phyloP scores from a whole-genome alignment of 2,797 vertebrate genomes.

The Darevskia mixta region DNA sequence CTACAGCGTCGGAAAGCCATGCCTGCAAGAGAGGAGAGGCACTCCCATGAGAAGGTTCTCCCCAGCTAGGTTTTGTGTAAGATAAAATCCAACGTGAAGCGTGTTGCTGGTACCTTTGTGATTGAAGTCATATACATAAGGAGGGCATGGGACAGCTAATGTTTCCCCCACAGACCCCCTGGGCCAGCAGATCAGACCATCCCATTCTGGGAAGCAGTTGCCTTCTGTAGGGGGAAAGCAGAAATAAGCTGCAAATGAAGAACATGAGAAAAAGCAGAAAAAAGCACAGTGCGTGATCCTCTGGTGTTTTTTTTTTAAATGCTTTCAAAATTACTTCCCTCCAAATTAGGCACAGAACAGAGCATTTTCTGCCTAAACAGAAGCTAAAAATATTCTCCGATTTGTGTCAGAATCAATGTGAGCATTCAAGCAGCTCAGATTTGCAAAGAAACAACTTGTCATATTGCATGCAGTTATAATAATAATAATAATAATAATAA shows the following conservation, averaged over 20 bases:
- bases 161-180: conserved; percentile 83
- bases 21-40: conserved; percentile 61
- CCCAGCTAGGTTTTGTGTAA: background rate
- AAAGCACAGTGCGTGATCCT: background rate
- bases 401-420: background rate
- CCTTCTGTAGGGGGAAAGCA: conserved; percentile 77
- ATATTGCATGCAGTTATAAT: background rate
- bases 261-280: background rate
- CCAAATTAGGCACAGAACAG: background rate
- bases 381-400: background rate
- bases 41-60: background rate
- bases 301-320: too few species aligned
- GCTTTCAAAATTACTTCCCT: background rate
- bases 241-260: conserved; percentile 27
- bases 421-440: background rate
- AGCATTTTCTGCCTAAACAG: background rate
- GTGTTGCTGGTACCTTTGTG: conserved; percentile 83
- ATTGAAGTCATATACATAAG: conserved; percentile 93
- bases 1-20: conserved; percentile 87
- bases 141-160: conserved; percentile 85
- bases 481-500: too few species aligned
- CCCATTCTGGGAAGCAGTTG: conserved; percentile 89
- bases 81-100: background rate
- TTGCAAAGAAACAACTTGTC: background rate
- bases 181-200: conserved; percentile 92